These are phyloP conservation scores for Syndactyla subalaris DNA, from an alignment of 2,797 vertebrate species.

Conservation along the genomic window DNA sequence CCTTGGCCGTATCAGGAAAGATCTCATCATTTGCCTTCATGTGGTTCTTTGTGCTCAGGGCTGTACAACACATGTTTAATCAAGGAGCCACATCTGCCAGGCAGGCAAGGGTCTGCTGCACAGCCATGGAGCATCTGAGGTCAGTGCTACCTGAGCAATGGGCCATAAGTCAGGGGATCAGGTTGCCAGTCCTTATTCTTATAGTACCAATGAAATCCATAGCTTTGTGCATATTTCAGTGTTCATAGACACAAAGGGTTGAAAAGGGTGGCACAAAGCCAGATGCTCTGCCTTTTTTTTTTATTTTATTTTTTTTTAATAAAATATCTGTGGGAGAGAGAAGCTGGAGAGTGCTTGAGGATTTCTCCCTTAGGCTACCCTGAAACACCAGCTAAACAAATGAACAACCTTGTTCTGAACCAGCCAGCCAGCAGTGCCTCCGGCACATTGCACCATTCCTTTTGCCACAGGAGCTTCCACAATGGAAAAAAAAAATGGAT, in stretches of 20 bases:
- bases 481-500: neutral
- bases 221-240: neutral
- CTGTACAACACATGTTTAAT: neutral
- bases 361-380: neutral
- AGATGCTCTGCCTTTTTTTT: neutral
- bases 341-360: neutral
- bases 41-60: neutral
- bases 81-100: neutral
- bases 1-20: neutral
- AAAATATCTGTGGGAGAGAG: neutral
- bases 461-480: neutral
- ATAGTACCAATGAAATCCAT: neutral
- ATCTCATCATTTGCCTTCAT: neutral
- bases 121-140: neutral
- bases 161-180: neutral
- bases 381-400: neutral
- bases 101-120: neutral
- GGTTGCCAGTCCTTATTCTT: neutral
- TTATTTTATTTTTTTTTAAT: neutral
- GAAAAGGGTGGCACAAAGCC: neutral
- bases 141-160: neutral
- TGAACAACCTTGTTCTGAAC: neutral
- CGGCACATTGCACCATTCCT: fast-evolving
- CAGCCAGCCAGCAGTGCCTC: neutral
- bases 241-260: neutral